Base-by-base conservation (phyloP, 2,888 invertebrate genomes). In the Entomobrya proxima region DNA sequence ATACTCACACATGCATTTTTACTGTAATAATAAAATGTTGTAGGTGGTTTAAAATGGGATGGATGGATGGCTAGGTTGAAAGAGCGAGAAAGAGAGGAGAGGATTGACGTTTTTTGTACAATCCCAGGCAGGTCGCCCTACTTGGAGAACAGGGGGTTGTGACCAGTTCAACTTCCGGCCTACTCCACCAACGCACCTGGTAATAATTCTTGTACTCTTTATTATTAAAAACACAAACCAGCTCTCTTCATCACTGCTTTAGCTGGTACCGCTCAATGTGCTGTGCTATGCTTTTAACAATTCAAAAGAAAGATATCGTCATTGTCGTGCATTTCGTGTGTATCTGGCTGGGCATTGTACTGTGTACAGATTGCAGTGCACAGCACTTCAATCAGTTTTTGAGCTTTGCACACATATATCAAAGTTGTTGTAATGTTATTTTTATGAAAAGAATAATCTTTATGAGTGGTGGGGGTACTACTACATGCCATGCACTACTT, bases 151-250 rank as follows among this genome's bases (percentile, higher is more conserved):
- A 87, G 88, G 88, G 82, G 89, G 89, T 89, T 89, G 82, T 82
- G 89, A 89, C 89, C 89, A 89, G 88, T 87, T 89, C 88, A 81
- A 89, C 88, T 89, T 89, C 89, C 89, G 89, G 89, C 87, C 88
- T 87, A 72, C 83, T 86, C 87, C 87, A 88, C 87, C 88, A 87
- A 86, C 88, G 84, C 88, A 89, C 89, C 88, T 88, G 88, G 89
- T 83, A 76, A 76, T 86, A 76, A 76, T 82, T 82, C 67, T 75
- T 52, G 76, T 76, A 64, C 75, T 75, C 64, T 52, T 75, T 75
- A 35, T 72, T 44, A 61, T 72, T 50, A 58, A 50, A 69, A 75
- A 75, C 55, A 76, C 24, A 76, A 50, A 76, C 76, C 75, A 75
- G 52, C 21, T 52, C 18, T 11, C 24, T 64, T 35, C 77, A 40